phyloP scores from a whole-genome alignment of 2,113 vertebrate species.

The Dromaius novaehollandiae region DNA sequence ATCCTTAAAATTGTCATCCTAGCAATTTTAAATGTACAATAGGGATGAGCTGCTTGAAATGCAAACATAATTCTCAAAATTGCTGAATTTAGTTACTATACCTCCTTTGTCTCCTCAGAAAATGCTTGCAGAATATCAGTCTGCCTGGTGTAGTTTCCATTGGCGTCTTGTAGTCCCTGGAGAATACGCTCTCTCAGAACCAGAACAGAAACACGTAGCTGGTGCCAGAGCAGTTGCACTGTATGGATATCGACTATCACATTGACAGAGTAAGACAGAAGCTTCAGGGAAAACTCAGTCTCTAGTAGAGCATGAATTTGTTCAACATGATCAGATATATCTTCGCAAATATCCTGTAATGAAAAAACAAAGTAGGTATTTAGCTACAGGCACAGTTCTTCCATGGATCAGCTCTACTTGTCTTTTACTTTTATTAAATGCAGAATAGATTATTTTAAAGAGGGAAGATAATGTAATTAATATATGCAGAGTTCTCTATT shows the following conservation, averaged over 20 bases:
- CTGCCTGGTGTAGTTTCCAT: conserved; percentile 97
- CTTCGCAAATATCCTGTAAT: conserved; percentile 95
- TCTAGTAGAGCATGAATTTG: conserved; percentile 97
- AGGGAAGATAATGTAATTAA: neutral
- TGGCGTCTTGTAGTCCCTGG: conserved; percentile 97
- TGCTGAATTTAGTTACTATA: conserved; percentile 55
- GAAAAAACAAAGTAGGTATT: conserved; percentile 42
- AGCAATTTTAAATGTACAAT: neutral
- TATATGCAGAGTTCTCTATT: neutral
- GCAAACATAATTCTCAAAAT: neutral
- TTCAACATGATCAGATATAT: conserved; percentile 98
- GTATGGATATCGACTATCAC: conserved; percentile 96
- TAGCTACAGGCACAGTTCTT: neutral
- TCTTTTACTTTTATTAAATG: neutral
- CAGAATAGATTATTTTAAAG: neutral
- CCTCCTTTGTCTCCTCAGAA: conserved; percentile 92
- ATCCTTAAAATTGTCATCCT: neutral
- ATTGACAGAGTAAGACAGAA: conserved; percentile 96
- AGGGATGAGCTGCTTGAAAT: neutral
- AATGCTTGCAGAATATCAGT: conserved; percentile 97
- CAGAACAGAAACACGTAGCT: conserved; percentile 96
- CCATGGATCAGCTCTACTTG: neutral
- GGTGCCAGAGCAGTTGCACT: conserved; percentile 97
- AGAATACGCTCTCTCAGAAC: conserved; percentile 96
- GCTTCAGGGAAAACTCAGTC: conserved; percentile 97